Base-by-base conservation (phyloP, 1,140 invertebrate genomes). In the Eufriesea mexicana region DNA sequence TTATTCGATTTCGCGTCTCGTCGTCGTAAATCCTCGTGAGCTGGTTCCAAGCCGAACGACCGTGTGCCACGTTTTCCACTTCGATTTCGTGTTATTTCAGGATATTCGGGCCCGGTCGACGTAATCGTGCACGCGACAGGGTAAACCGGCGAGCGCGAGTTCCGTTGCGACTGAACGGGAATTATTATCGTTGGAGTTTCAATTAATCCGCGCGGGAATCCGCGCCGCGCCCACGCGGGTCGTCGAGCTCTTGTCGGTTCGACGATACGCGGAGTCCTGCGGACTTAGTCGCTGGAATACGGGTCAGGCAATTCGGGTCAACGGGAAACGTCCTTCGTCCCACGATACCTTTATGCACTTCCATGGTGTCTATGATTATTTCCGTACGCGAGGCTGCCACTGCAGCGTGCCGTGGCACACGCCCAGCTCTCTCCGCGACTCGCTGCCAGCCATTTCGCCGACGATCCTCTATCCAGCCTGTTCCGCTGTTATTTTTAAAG, bases 271-370 rank as follows among this genome's bases (percentile, higher is more conserved):
- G 25, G 72, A 28, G 59, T 75, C 77, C 79, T 87, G 70, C 16
- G 18, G 28, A 61, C 55, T 35, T 35, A 35, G 23, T 47, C 42
- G 20, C 47, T 9, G 35, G 73, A 79, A 87, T 89, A 85, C 66
- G n/a, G 88, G 87, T 87, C 87, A 84, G 25, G 55, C 70, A 85
- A 89, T 89, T 85, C 74, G 70, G 89, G 85, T 89, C 89, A 89
- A 66, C 68, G 73, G 70, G 62, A 66, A 75, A 75, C 78, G 64
- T 84, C 81, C 84, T 84, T 68, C 51, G n/a, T 35, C 64, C 70
- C 59, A 35, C 57, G 28, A 55, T 49, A 61, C 77, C 51, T 77
- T 78, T 47, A 35, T 62, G 54, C 75, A 81, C 64, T 79, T 59
- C 76, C 81, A 86, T 79, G 74, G 74, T 64, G 61, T 75, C 67